These are phyloP conservation scores for Mantis religiosa DNA, from an alignment of 2,888 invertebrate genomes.

Conservation along the genomic window DNA sequence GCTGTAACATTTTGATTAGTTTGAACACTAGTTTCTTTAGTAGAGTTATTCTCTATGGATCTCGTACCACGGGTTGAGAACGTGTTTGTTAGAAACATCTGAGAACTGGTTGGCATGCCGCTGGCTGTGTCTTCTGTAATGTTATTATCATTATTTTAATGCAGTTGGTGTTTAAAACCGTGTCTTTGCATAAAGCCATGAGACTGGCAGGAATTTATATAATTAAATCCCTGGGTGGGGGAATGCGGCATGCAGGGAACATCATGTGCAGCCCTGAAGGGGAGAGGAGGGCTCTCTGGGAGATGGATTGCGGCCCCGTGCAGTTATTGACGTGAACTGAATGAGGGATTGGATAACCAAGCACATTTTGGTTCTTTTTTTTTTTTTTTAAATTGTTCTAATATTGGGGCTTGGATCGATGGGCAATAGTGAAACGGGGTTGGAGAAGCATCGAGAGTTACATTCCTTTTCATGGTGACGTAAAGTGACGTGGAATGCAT, in stretches of 20 bases:
- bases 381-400: not conserved
- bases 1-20: no score
- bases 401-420: not conserved
- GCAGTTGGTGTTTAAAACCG: not conserved
- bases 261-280: not conserved
- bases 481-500: not conserved
- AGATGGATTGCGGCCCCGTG: conserved; percentile 2
- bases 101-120: not conserved
- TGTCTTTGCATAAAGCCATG: not conserved
- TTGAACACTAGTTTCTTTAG: no score
- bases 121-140: not conserved
- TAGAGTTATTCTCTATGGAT: not conserved
- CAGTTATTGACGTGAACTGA: not conserved
- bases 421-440: not conserved
- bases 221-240: not conserved
- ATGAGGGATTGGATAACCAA: not conserved
- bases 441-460: not conserved
- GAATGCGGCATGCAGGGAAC: not conserved
- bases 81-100: not conserved
- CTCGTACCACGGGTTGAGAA: not conserved
- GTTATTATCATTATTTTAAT: not conserved
- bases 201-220: not conserved
- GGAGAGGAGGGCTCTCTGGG: not conserved
- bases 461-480: not conserved
- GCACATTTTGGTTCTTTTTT: not conserved